phyloP scores from a whole-genome alignment of 2,888 invertebrate species.

The Gasteruption jaculator region DNA sequence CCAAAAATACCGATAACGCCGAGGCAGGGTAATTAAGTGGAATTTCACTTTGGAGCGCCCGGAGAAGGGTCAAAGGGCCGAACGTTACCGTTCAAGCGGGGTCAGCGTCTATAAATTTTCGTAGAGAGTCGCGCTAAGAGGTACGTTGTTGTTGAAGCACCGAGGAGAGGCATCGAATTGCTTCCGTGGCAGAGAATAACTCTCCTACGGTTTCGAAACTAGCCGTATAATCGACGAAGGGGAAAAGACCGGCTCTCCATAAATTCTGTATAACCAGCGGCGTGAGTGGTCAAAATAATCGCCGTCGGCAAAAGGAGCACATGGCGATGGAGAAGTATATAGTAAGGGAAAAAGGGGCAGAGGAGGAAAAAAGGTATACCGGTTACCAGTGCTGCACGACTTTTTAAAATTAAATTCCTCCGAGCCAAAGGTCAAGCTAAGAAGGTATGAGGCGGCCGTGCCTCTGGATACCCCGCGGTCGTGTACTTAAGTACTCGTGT shows the following conservation, averaged over 20 bases:
- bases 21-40: no score
- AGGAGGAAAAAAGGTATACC: slow-evolving; percentile 16
- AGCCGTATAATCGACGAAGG: slow-evolving; percentile 25
- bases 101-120: no score
- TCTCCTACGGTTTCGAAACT: slow-evolving; percentile 28
- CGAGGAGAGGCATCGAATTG: no score
- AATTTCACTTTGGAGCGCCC: no score
- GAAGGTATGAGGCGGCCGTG: not conserved
- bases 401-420: slow-evolving; percentile 31
- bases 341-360: no score
- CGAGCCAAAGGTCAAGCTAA: slow-evolving; percentile 27
- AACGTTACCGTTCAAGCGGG: no score
- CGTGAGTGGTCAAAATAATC: slow-evolving; percentile 32
- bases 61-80: no score
- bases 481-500: slow-evolving; percentile 8
- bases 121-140: no score
- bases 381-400: slow-evolving; percentile 28
- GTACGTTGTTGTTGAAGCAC: no score
- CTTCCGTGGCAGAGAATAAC: no score
- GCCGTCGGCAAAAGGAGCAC: slow-evolving; percentile 19
- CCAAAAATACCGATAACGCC: no score
- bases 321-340: no score
- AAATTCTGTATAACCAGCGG: slow-evolving; percentile 31
- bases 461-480: slow-evolving; percentile 6
- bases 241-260: slow-evolving; percentile 21